Base-by-base conservation (phyloP, 2,888 invertebrate species). In the Microctonus hyperodae region DNA sequence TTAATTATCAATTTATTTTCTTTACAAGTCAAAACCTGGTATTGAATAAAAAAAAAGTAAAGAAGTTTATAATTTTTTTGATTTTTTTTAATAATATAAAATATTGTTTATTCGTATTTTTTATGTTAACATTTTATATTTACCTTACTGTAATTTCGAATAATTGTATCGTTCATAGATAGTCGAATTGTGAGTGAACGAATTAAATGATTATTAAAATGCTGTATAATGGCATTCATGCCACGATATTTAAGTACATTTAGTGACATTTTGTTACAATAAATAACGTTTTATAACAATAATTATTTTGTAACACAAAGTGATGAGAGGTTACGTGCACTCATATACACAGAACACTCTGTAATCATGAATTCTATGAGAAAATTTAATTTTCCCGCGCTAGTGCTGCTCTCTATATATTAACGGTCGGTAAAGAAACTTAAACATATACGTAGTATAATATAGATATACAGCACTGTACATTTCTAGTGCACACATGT, bases 101-200 rank as follows among this genome's bases (percentile, higher is more conserved):
- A 44, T 5, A n/a, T 44, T 44, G n/a, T 44, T 20, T n/a, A 7
- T n/a, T 9, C 16, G 16, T 44, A n/a, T 44, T 44, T 44, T n/a
- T 44, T 16, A 44, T 44, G 16, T 44, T 44, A 44, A n/a, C 16
- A 44, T 16, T 13, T 3, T 48, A 53, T 61, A 61, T 55, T 70
- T 77, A 78, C 78, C 78, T 77, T 67, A 13, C 61, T 37, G 55
- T 67, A 70, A 65, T 72, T 72, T 61, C 65, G 72, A 69, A 70
- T 64, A 58, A 68, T 60, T 22, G 69, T 69, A 60, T 74, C 70
- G n/a, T 65, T 67, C 56, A 73, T 63, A 40, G 73, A 63, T 56
- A 74, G 66, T 70, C 71, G 74, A 33, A 74, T 58, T 33, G 66
- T 69, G 53, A 74, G 61, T 67, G 73, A 66, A 25, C 51, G 31